Percentiles rank a stretch among this genome's conserved stretches.
Evolutionary conservation across 2,797 vertebrate species (phyloP).

Genomic region (Orestias chungarensis): DNA sequence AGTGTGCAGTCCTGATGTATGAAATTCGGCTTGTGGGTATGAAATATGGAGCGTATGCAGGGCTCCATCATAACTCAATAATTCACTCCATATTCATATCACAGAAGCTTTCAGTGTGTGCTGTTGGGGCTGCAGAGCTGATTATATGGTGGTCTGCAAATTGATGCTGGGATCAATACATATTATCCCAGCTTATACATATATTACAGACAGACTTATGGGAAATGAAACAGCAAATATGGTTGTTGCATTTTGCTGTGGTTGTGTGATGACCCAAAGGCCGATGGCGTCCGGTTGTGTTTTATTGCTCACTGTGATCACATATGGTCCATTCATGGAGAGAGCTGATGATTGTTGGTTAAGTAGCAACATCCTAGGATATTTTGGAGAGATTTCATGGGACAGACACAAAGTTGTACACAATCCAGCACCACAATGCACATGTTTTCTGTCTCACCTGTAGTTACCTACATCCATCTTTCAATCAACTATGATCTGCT

Average conservation of each 20-base stretch:
- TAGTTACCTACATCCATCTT: no score
- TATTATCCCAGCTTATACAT: no score
- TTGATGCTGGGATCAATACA: conserved; percentile 71
- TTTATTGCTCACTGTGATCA: neutral
- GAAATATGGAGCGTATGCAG: conserved; percentile 48
- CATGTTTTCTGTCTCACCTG: no score
- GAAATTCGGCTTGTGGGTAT: conserved; percentile 53
- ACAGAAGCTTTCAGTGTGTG: conserved; percentile 41
- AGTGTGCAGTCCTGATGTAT: conserved; percentile 37
- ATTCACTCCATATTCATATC: conserved; percentile 60
- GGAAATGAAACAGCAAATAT: conserved; percentile 47
- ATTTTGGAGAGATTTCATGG: neutral
- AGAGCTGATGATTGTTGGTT: neutral
- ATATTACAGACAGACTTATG: conserved; percentile 44
- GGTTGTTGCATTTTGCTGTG: conserved; percentile 23
- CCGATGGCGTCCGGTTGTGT: neutral
- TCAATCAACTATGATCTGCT: neutral
- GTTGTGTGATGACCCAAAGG: conserved; percentile 9
- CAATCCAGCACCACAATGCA: neutral
- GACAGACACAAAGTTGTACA: neutral
- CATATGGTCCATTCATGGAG: conserved; percentile 1
- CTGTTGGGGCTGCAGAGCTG: conserved; percentile 22
- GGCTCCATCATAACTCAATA: conserved; percentile 59
- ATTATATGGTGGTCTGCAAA: conserved; percentile 47
- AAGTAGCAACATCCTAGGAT: neutral